phyloP scores from a whole-genome alignment of 2,113 vertebrate genomes.

The Clinocottus analis region DNA sequence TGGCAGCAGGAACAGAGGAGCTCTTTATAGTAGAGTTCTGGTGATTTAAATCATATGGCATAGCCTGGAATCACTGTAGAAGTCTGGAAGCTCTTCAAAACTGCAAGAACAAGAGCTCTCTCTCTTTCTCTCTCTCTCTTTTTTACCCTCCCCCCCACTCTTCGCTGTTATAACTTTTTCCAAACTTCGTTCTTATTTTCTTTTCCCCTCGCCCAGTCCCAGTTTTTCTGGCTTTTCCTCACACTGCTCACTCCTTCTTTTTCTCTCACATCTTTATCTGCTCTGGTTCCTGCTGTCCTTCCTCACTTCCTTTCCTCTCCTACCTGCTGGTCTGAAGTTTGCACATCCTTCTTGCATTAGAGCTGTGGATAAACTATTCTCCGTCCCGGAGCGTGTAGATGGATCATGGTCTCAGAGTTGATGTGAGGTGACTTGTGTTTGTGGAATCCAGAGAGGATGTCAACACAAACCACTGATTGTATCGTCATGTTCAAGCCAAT shows the following conservation, averaged over 20 bases:
- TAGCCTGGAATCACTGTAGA: conserved; percentile 85
- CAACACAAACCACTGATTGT: conserved; percentile 30
- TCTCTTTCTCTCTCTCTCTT: conserved; percentile 67
- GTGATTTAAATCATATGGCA: conserved; percentile 93
- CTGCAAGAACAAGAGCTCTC: conserved; percentile 82
- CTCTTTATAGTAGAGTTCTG: conserved; percentile 89
- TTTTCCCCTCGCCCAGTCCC: conserved; percentile 67
- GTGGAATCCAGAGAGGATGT: conserved; percentile 23
- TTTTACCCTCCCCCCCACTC: conserved; percentile 45
- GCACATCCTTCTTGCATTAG: conserved; percentile 51
- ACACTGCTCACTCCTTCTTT: conserved; percentile 55
- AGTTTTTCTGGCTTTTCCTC: conserved; percentile 72
- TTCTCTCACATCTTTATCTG: conserved; percentile 62
- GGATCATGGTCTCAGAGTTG: conserved; percentile 45
- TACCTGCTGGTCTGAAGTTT: conserved; percentile 62
- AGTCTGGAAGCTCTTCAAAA: conserved; percentile 85
- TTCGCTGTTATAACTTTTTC: conserved; percentile 77
- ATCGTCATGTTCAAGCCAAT: conserved; percentile 31
- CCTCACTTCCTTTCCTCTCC: conserved; percentile 50
- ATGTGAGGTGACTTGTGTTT: conserved; percentile 61
- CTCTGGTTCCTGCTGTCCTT: conserved; percentile 46
- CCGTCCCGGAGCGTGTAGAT: conserved; percentile 18
- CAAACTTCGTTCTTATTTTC: conserved; percentile 79
- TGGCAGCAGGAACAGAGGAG: conserved; percentile 89
- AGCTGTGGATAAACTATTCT: conserved; percentile 37